Base-by-base conservation (phyloP, 2,797 vertebrate genomes). In the Pantherophis vulpinus region DNA sequence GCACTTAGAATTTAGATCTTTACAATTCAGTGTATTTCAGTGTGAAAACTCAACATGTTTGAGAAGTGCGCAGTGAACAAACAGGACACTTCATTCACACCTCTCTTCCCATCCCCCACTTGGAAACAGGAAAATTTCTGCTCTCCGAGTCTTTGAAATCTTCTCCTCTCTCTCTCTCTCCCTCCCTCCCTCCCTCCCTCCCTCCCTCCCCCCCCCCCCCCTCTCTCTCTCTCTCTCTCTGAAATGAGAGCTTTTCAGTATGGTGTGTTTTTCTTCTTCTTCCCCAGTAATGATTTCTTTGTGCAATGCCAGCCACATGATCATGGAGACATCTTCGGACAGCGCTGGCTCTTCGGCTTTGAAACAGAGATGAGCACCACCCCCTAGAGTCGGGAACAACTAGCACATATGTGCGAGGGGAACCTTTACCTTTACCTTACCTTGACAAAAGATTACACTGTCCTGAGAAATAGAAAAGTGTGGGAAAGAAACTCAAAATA, bases 231-330 rank as follows among this genome's bases (percentile, higher is more conserved):
- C 3, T 1, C 12, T 63, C 27, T 94, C 93, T 94, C 95, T 95
- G 51, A 51, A 51, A 51, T 51, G 7, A 51, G 51, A 95, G 95
- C 94, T 97, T 95, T 97, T 55, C 95, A 97, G 96, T 96, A 96
- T 96, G 27, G 27, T 25, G 95, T 96, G 96, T 96, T 16, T 8
- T 7, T 51, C 47, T 51, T 7, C 55, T 29, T 10, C 25, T 95
- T 96, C 91, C 92, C 95, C 95, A 95, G 93, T 97, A 96, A 97
- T 95, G 95, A 96, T 97, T 97, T 96, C 95, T 97, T 97, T 97
- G 97, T 96, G 95, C 96, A 96, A 96, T 54, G 51, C 51, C 51
- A 9, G 51, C 51, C 9, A 10, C 9, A 54, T 54, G 51, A 54
- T 9, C 51, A 54, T 2, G 9, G 51, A 54, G 51, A 10, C 8